Evolutionary conservation across 2,888 invertebrate species (phyloP).

Genomic region (Trichogramma dendrolimi): DNA sequence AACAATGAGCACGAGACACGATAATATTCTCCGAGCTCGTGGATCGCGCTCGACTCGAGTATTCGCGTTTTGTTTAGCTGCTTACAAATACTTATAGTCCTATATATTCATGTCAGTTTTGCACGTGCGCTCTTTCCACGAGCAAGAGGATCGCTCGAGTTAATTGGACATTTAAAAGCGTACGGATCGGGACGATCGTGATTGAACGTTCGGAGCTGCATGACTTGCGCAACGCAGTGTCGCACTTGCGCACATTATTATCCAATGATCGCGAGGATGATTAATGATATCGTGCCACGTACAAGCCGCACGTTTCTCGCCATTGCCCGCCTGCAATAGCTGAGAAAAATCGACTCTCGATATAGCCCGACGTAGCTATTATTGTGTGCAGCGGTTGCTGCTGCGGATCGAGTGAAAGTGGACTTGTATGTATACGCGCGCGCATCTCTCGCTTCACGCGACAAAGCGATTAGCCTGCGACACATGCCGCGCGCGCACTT

Average conservation of each 20-base stretch:
- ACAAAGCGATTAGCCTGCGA: too few species aligned
- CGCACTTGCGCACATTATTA: not conserved
- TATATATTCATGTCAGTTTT: too few species aligned
- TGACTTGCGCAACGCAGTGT: slow-evolving; percentile 19
- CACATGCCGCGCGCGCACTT: too few species aligned
- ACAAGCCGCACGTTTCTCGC: slow-evolving; percentile 4
- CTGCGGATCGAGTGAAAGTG: too few species aligned
- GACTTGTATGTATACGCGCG: not conserved
- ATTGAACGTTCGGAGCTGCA: slow-evolving; percentile 1
- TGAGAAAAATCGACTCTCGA: too few species aligned
- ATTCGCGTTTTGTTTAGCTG: too few species aligned
- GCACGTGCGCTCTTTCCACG: not conserved
- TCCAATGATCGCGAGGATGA: slow-evolving; percentile 5
- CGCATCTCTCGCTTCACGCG: not conserved
- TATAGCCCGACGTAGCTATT: too few species aligned
- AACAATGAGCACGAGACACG: not conserved
- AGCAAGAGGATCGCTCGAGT: not conserved
- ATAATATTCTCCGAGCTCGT: too few species aligned
- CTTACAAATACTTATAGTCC: too few species aligned
- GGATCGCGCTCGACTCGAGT: too few species aligned
- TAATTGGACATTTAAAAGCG: slow-evolving; percentile 27
- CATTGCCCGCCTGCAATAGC: not conserved
- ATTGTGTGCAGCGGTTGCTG: too few species aligned
- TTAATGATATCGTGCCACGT: slow-evolving; percentile 19
- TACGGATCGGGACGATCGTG: slow-evolving; percentile 1